Evolutionary conservation across 1,140 invertebrate genomes (phyloP), one percentile per base, ranked within the genome.

Genomic region (Lepidotrigona ventralis): DNA sequence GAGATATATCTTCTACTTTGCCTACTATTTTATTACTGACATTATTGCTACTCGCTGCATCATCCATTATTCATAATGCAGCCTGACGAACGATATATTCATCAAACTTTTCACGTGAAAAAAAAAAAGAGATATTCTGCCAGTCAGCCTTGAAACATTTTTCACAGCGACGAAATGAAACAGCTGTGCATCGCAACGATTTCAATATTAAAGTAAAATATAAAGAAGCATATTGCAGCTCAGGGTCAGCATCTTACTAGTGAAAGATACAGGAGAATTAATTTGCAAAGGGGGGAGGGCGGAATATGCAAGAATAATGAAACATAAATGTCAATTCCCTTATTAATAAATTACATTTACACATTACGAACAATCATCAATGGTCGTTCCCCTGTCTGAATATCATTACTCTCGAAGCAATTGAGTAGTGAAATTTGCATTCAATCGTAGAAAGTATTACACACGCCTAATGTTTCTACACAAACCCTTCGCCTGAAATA

Each of bases 401-500:
- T 82, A 70, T 33, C 64, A 82, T 82, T 82, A 82, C 46, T 60
- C 73, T 9, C 54, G 23, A 46, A 60, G 63, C 74, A 82, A 82
- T 69, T 77, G 80, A 77, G 53, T 14, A 60, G 80, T 29, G 33
- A 82, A 76, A 82, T 82, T 82, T 82, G 80, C 80, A 82, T 82
- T 82, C 80, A 82, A 82, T 82, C 63, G 80, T 82, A 77, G 80
- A 82, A 82, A 82, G 73, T 70, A 60, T 58, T 82, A 82, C 70
- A 29, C 33, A 70, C 64, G 74, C 80, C 80, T 82, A 77, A 60
- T 69, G 64, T 53, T 60, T 70, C 64, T 53, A 66, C 33, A n/a
- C 26, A 26, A 54, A 60, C 19, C 73, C 69, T n/a, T 33, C 64
- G 39, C 23, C 51, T 82, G 33, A 77, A 77, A 77, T 29, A 29